phyloP scores from a whole-genome alignment of 2,797 vertebrate species.

The Gallinago nigripennis region DNA sequence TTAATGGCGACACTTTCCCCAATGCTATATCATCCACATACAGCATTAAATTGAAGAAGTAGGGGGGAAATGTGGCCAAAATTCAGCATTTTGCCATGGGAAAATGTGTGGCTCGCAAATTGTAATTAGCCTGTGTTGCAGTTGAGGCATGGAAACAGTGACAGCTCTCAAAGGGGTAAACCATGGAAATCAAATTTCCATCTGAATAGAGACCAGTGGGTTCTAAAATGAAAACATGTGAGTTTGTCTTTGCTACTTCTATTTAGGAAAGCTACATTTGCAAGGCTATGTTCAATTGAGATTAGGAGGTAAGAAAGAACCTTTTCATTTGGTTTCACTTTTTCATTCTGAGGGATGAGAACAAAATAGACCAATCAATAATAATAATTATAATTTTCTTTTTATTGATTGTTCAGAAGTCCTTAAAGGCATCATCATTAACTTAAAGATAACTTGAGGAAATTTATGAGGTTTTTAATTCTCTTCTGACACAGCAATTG shows the following conservation, averaged over 20 bases:
- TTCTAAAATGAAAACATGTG: slow-evolving; percentile 57
- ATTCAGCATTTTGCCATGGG: slow-evolving; percentile 12
- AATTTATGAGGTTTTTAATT: slow-evolving; percentile 49
- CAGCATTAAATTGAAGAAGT: neutral
- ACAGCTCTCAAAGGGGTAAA: slow-evolving; percentile 30
- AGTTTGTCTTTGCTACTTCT: slow-evolving; percentile 20
- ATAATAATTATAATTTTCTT: slow-evolving; percentile 71
- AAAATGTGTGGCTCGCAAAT: slow-evolving; percentile 8
- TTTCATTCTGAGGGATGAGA: slow-evolving; percentile 51
- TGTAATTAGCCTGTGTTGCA: slow-evolving; percentile 31
- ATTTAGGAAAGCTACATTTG: slow-evolving; percentile 46
- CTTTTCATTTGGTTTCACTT: slow-evolving; percentile 44
- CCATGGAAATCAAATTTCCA: slow-evolving; percentile 69
- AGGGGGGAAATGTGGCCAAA: neutral
- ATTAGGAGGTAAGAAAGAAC: slow-evolving; percentile 56
- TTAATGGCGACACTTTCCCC: neutral
- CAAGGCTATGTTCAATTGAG: slow-evolving; percentile 56
- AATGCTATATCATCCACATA: neutral
- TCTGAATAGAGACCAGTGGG: slow-evolving; percentile 56
- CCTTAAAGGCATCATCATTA: slow-evolving; percentile 60
- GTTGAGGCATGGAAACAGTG: neutral
- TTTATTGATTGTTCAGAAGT: slow-evolving; percentile 53
- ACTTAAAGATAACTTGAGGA: slow-evolving; percentile 45
- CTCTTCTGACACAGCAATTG: slow-evolving; percentile 4
- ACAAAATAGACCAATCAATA: slow-evolving; percentile 63